Base-by-base conservation (phyloP, 92 coral and sea anemone species). In the Palythoa grandis region DNA sequence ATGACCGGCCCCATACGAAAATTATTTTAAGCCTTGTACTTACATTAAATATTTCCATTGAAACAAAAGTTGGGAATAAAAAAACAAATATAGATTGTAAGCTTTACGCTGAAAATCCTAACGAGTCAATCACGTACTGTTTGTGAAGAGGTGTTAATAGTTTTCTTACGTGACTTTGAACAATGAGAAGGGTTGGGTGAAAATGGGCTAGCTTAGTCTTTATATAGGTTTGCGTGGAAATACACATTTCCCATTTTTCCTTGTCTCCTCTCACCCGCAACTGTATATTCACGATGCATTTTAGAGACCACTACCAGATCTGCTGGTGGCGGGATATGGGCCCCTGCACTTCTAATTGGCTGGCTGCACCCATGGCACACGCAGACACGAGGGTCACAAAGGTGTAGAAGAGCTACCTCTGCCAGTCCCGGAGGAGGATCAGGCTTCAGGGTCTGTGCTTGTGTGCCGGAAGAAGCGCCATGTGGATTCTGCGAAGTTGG, bases 231-330 rank as follows among this genome's bases (percentile, higher is more conserved):
- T n/a, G n/a, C n/a, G n/a, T n/a, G n/a, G n/a, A n/a, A n/a, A n/a
- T n/a, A n/a, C 69, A 84, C 70, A 53, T 84, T 84, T 37, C 83
- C 83, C 3, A 72, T 10, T 48, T 84, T 84, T n/a, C 83, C 82
- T 84, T 70, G 83, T 48, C 83, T 47, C 78, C n/a, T n/a, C 68
- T 84, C 83, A 24, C 88, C 83, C 77, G 79, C 40, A 38, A 40
- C 78, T 22, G 68, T 24, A 73, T 13, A 84, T 11, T 84, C 83
- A 1, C 88, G 69, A 20, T 83, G 39, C 88, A 84, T 84, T 48
- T 84, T 84, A 40, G 88, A 23, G 39, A 84, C 88, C 23, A 84
- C 83, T n/a, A 72, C 83, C 43, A 84, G 83, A 70, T 84, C 83
- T 70, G 50, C 70, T 71, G 88, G 83, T 70, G 83, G 88, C 15